These are phyloP conservation scores for Palythoa heliodiscus DNA, from an alignment of 92 coral and sea anemone genomes.

Conservation along the genomic window DNA sequence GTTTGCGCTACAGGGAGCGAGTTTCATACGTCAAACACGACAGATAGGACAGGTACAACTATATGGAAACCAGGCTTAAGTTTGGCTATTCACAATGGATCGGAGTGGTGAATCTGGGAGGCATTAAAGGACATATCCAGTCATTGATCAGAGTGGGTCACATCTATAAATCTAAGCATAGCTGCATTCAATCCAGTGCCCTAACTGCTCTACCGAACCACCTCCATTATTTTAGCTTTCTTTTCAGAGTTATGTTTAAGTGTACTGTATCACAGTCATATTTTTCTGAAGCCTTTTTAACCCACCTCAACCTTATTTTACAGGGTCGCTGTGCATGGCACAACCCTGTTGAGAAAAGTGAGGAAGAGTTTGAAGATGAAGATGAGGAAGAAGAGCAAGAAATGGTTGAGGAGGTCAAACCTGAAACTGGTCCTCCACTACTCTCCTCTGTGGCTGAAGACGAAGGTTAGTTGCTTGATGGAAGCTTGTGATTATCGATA, in stretches of 20 bases:
- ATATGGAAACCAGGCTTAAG: no score
- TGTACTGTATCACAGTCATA: neutral
- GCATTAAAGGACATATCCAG: no score
- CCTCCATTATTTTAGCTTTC: no score
- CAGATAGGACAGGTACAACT: no score
- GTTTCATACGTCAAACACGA: no score
- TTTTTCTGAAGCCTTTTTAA: neutral
- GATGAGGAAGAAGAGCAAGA: constrained; percentile 95
- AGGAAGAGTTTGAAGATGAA: constrained; percentile 98
- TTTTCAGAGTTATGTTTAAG: neutral
- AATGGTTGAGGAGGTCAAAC: constrained; percentile 83
- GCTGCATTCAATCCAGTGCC: no score
- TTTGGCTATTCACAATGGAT: no score
- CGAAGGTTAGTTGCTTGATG: constrained; percentile 58
- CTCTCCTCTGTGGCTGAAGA: constrained; percentile 90
- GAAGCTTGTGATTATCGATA: neutral
- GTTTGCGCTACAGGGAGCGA: no score
- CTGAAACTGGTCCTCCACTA: constrained; percentile 89
- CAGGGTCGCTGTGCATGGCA: constrained; percentile 99
- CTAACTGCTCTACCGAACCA: no score
- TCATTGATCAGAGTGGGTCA: no score
- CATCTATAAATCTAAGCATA: no score
- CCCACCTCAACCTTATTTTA: neutral
- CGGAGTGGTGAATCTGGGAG: no score
- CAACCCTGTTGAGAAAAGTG: constrained; percentile 89